Conservation (phyloP, 2,797 vertebrate genomes). For the Argyrosomus regius region DNA sequence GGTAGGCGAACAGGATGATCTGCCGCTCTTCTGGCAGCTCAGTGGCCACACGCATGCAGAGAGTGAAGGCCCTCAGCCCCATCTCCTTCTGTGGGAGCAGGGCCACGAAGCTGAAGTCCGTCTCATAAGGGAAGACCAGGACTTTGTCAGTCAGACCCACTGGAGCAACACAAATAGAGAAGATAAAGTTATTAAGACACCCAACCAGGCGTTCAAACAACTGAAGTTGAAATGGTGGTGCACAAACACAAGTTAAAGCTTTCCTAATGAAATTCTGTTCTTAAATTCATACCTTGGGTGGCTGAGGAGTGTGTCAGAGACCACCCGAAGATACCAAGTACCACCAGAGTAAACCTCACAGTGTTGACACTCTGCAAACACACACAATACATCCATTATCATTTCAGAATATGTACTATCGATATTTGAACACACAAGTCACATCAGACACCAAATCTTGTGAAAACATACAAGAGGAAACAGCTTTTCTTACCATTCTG, state of each 20-base stretch:
- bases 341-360: constrained; percentile 41
- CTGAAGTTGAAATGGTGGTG: not conserved
- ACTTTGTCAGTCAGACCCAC: constrained; percentile 82
- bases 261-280: not conserved
- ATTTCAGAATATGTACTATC: not conserved
- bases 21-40: constrained; percentile 84
- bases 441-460: not conserved
- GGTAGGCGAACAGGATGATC: constrained; percentile 88
- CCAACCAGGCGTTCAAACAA: not conserved
- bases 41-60: constrained; percentile 86
- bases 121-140: constrained; percentile 87
- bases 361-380: constrained; percentile 56
- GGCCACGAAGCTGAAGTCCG: constrained; percentile 85
- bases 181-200: not conserved
- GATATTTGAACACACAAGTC: not conserved
- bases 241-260: not conserved
- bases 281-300: constrained; percentile 68
- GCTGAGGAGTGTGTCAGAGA: constrained; percentile 47
- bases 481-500: constrained; percentile 72
- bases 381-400: constrained; percentile 23
- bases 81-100: constrained; percentile 84
- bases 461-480: not conserved
- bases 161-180: constrained; percentile 32
- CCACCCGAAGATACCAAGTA: constrained; percentile 58
- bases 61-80: constrained; percentile 82